phyloP scores from a whole-genome alignment of 2,797 vertebrate genomes.

The Anguilla obscura region DNA sequence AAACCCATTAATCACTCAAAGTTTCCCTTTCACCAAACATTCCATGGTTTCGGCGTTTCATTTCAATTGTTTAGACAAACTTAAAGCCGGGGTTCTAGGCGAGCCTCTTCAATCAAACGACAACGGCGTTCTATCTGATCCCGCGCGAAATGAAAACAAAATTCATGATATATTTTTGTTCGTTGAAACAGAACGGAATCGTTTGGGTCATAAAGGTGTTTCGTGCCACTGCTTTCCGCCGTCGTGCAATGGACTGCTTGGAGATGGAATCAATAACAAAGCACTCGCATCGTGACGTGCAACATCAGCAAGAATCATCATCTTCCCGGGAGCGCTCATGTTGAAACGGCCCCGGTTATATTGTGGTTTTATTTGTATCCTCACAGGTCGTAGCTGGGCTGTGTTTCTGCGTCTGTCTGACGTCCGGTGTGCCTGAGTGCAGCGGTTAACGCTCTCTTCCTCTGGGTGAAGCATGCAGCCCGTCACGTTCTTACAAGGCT shows the following conservation, averaged over 20 bases:
- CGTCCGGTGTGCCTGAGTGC: neutral
- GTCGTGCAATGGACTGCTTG: too few species aligned
- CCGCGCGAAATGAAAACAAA: neutral
- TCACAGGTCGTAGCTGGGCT: neutral
- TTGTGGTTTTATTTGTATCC: neutral
- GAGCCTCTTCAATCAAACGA: neutral
- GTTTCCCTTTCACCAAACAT: neutral
- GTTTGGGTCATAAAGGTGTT: neutral
- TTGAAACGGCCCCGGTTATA: neutral
- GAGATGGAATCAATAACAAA: neutral
- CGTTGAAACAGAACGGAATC: neutral
- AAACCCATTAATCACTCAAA: slow-evolving; percentile 26
- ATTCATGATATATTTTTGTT: neutral
- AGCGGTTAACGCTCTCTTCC: neutral
- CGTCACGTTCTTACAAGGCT: neutral
- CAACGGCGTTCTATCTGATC: neutral
- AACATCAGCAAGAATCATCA: neutral
- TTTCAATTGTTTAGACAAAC: neutral
- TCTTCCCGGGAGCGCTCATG: neutral
- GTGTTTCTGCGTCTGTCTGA: neutral
- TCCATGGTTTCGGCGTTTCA: neutral
- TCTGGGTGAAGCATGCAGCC: neutral
- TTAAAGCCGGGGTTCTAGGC: neutral
- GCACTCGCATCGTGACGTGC: neutral
- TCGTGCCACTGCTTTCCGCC: neutral